These are phyloP conservation scores for Minunthozetes semirufus DNA, from an alignment of 2,888 invertebrate species.

Conservation along the genomic window DNA sequence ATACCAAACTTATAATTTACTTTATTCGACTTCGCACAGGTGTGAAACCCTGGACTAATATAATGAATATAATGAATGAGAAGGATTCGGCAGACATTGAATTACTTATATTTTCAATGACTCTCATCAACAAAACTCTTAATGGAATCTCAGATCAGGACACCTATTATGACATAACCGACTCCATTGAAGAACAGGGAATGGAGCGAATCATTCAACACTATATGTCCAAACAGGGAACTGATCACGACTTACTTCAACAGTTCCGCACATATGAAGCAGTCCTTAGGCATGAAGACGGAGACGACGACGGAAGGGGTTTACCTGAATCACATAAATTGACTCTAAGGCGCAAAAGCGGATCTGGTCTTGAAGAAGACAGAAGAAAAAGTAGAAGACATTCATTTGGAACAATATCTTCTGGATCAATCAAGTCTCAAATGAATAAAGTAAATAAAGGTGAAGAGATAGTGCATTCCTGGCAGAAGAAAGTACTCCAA, in stretches of 20 bases:
- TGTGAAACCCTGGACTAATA: conserved; percentile 65
- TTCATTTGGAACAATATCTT: conserved; percentile 57
- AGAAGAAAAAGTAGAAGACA: conserved; percentile 71
- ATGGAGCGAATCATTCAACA: conserved; percentile 78
- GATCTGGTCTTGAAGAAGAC: conserved; percentile 53
- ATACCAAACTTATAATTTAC: no score
- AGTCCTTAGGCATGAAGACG: conserved; percentile 79
- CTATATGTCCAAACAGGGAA: conserved; percentile 84
- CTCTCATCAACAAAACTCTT: conserved; percentile 87
- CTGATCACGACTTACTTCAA: conserved; percentile 82
- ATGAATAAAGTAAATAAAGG: conserved; percentile 48
- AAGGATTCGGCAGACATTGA: conserved; percentile 95
- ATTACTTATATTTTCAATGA: conserved; percentile 88
- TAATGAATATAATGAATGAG: conserved; percentile 79
- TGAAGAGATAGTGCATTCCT: conserved; percentile 53
- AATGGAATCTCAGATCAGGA: conserved; percentile 91
- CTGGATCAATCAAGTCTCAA: conserved; percentile 17
- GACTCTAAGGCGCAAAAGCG: conserved; percentile 42
- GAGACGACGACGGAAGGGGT: conserved; percentile 53
- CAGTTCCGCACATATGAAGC: conserved; percentile 94
- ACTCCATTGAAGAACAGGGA: conserved; percentile 86
- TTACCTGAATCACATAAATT: conserved; percentile 39
- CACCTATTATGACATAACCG: conserved; percentile 94
- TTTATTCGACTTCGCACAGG: conserved; percentile 48
- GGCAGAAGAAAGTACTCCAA: conserved; percentile 43